Base-by-base conservation (phyloP, 2,888 invertebrate species). In the Maniola hyperantus region DNA sequence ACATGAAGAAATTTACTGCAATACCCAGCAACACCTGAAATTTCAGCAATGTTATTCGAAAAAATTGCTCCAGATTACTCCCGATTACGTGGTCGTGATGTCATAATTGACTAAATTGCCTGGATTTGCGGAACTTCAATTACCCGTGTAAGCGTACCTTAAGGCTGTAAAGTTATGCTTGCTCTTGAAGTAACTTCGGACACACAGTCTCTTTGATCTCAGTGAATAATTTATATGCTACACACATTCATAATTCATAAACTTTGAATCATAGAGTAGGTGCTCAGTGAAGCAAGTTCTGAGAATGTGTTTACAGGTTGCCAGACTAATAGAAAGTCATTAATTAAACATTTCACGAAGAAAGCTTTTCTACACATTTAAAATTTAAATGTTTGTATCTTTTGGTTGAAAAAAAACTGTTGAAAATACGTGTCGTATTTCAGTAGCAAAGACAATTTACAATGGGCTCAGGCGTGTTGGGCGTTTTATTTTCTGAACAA, bases 401-500 rank as follows among this genome's bases (percentile, higher is more conserved):
- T 20, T 57, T 18, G 13, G n/a, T 44, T 33, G 0, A 46, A 33
- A 33, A 15, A 46, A 34, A 46, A 1, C 15, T 13, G 36, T 36
- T n/a, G n/a, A n/a, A 53, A 33, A 5, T 13, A n/a, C 18, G 13
- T 46, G 6, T 48, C 60, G 18, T 46, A 26, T 50, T 33, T 11
- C 18, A 60, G 18, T 50, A 26, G 44, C 10, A 11, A 39, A 50
- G 15, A 20, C n/a, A 46, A 6, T 26, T 7, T 33, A 33, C 46
- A 46, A 10, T 20, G 13, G n/a, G n/a, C n/a, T n/a, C n/a, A n/a
- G n/a, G n/a, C 54, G 15, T 67, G 34, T 55, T 60, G 54, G 36
- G 42, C 5, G 18, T 46, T 60, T 61, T 68, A 73, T 72, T 79
- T 61, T 68, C 13, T 65, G 71, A 75, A 71, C 76, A 63, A 64